Evolutionary conservation across 1,140 invertebrate species (phyloP).

Genomic region (Myzus persicae): DNA sequence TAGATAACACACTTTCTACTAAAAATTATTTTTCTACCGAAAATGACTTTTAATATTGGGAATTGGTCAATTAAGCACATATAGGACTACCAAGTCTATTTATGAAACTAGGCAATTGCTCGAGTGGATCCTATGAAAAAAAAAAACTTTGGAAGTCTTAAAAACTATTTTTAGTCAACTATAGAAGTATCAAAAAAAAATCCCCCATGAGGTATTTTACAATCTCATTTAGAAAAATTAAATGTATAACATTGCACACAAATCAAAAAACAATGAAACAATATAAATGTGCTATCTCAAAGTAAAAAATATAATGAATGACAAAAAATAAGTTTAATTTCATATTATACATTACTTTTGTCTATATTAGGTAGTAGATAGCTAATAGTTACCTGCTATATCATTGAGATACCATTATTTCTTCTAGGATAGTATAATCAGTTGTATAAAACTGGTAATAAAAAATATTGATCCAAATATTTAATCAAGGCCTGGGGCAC

Average conservation of each 20-base stretch:
- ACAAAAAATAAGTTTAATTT: neutral
- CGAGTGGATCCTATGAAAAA: neutral
- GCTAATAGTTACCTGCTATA: no score
- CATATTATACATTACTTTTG: neutral
- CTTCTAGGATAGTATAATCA: neutral
- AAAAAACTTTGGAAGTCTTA: neutral
- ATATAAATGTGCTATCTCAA: neutral
- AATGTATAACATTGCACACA: neutral
- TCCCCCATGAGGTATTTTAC: no score
- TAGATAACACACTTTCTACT: neutral
- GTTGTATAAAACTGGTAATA: neutral
- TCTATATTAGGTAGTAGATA: neutral
- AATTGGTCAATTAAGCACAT: no score
- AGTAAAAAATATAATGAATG: neutral
- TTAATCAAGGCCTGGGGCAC: no score
- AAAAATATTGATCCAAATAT: neutral
- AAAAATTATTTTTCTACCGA: neutral
- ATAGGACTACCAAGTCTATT: constrained; percentile 16
- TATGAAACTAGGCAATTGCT: constrained; percentile 18
- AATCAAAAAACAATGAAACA: neutral
- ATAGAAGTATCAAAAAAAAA: neutral
- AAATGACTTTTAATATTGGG: neutral
- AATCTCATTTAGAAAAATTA: neutral
- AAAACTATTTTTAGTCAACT: neutral
- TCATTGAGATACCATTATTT: neutral